A percentile compares a stretch with the other conserved stretches of the same genome.
Conservation (phyloP, 23 tunicate genomes). For the Corella eumyota region DNA sequence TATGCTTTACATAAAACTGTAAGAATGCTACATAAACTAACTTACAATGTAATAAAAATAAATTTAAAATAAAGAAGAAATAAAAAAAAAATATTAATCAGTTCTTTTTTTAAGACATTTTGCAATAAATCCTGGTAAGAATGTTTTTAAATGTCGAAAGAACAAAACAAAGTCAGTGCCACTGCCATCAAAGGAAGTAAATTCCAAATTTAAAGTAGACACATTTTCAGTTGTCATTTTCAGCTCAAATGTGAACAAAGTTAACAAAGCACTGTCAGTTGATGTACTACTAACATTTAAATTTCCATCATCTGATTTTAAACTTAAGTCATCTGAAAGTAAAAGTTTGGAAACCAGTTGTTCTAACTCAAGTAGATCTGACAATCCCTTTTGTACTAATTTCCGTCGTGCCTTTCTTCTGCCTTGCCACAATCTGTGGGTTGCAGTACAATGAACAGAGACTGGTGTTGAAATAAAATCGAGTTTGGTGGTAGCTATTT, state of each 20-base stretch:
- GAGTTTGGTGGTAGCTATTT: neutral
- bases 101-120: conserved; percentile 31
- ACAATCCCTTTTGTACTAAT: conserved; percentile 36
- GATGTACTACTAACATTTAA: conserved; percentile 26
- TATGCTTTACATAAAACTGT: no score
- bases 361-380: conserved; percentile 64
- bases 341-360: conserved; percentile 42
- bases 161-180: conserved; percentile 23
- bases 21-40: no score
- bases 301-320: neutral
- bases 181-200: neutral
- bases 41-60: no score
- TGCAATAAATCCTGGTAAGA: conserved; percentile 37
- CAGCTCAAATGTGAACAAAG: conserved; percentile 1
- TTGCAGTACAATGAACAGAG: conserved; percentile 24
- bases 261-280: neutral
- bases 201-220: conserved; percentile 10
- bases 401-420: conserved; percentile 56
- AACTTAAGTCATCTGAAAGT: conserved; percentile 22
- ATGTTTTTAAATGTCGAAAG: conserved; percentile 48
- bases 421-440: conserved; percentile 69
- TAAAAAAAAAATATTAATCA: no score
- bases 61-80: no score
- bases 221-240: neutral
- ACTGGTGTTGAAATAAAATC: conserved; percentile 14